Base-by-base conservation (phyloP, 2,797 vertebrate genomes). In the Emys orbicularis region DNA sequence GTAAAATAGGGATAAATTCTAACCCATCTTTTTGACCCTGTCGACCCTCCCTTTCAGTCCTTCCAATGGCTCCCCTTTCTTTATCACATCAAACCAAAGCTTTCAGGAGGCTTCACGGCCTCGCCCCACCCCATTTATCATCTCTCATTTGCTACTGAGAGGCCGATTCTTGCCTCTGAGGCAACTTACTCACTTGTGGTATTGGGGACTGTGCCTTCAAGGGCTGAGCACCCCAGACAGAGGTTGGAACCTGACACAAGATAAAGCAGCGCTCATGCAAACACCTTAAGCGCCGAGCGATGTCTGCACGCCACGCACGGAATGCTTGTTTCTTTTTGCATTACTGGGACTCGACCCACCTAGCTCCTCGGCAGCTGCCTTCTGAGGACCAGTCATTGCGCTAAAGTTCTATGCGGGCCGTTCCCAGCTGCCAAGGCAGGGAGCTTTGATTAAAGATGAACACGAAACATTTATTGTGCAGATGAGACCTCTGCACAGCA, bases 241-340 rank as follows among this genome's bases (percentile, higher is more conserved):
- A 65, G 34, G 34, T 37, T 68, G 59, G 59, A 61, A 61, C 31
- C 56, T 29, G 27, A 29, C 56, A 29, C 56, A 5, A 12, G 5
- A 29, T 29, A 57, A 56, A 27, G 54, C 54, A 11, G 23, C 25
- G 54, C 23, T 57, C 56, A 12, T 5, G 4, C 65, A 68, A 19
- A 68, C 9, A 3, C 65, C 61, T 65, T 15, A 34, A n/a, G 59
- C 6, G 16, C 15, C 9, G 7, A 3, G 59, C 29, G 31, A n/a
- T 9, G 31, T 8, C 59, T 18, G 59, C 34, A 5, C 34, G 13
- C 4, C 59, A 7, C 5, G 5, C 5, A 4, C 2, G n/a, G 34
- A 65, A 19, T 10, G 18, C 18, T n/a, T 34, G 15, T 65, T 18
- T 65, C 16, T 19, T 18, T 16, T 31, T n/a, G 61, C 34, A 15